These are phyloP conservation scores for Falco peregrinus DNA, from an alignment of 2,797 vertebrate species.

Conservation along the genomic window DNA sequence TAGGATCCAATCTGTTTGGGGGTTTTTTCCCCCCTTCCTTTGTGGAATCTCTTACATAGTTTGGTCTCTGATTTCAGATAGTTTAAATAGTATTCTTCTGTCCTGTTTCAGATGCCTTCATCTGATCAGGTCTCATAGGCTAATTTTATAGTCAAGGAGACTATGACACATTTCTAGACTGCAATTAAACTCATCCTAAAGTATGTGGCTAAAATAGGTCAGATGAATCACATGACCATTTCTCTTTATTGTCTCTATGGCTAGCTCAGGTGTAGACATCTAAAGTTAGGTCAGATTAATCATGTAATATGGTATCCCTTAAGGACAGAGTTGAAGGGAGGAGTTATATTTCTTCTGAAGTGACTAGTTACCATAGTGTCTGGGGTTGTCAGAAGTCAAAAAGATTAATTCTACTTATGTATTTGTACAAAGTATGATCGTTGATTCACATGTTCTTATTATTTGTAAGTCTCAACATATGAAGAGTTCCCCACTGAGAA, in stretches of 20 bases:
- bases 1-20: neutral
- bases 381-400: neutral
- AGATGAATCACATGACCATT: conserved; percentile 20
- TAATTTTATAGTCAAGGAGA: conserved; percentile 25
- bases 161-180: conserved; percentile 5
- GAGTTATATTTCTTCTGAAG: conserved; percentile 22
- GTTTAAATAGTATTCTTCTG: neutral
- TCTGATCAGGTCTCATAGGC: neutral
- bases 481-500: neutral
- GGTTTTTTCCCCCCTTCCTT: neutral
- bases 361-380: neutral
- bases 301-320: neutral
- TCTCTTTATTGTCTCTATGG: neutral
- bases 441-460: neutral
- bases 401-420: neutral
- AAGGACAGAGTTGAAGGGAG: conserved; percentile 12
- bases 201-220: neutral
- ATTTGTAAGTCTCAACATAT: neutral
- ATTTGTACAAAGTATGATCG: neutral
- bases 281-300: conserved; percentile 33
- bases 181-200: conserved; percentile 24
- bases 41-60: neutral
- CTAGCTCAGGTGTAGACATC: conserved; percentile 3
- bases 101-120: neutral
- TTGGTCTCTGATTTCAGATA: neutral